phyloP scores from a whole-genome alignment of 2,888 invertebrate species.

The Noctuana brunneofusca region DNA sequence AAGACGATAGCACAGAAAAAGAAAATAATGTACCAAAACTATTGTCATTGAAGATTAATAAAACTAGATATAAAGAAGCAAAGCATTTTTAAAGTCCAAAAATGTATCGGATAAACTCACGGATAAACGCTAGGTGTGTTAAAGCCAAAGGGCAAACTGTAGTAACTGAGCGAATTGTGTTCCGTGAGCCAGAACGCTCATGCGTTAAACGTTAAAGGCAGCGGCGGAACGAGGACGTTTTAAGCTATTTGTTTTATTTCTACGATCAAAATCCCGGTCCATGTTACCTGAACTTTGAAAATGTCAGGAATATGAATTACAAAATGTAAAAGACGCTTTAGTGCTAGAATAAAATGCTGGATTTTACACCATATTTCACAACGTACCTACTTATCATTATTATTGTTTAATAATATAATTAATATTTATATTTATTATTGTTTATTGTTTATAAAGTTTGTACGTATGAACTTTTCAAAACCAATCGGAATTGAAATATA shows the following conservation, averaged over 20 bases:
- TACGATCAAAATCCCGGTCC: conserved; percentile 28
- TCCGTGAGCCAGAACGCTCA: conserved; percentile 28
- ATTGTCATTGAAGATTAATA: too few relatives aligned
- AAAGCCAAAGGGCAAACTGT: conserved; percentile 22
- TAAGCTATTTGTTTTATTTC: conserved; percentile 33
- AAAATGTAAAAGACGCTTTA: not conserved
- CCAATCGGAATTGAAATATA: too few relatives aligned
- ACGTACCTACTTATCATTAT: too few relatives aligned
- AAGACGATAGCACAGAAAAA: too few relatives aligned
- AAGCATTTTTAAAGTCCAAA: not conserved
- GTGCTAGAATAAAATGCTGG: not conserved
- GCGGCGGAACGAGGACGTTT: conserved; percentile 27
- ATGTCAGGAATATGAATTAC: not conserved
- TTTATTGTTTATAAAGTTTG: too few relatives aligned
- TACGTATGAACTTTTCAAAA: too few relatives aligned
- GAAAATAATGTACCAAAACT: too few relatives aligned
- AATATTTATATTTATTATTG: too few relatives aligned
- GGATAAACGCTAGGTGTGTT: too few relatives aligned
- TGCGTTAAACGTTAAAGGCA: conserved; percentile 32
- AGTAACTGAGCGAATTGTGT: conserved; percentile 27
- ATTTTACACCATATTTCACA: too few relatives aligned
- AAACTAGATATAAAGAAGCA: not conserved
- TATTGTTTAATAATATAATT: too few relatives aligned
- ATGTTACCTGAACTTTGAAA: conserved; percentile 3
- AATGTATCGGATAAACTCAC: not conserved